A percentile compares a stretch with the other conserved stretches of the same genome.
These are phyloP conservation scores for Symphodus melops DNA, from an alignment of 2,113 vertebrate genomes.

Conservation along the genomic window DNA sequence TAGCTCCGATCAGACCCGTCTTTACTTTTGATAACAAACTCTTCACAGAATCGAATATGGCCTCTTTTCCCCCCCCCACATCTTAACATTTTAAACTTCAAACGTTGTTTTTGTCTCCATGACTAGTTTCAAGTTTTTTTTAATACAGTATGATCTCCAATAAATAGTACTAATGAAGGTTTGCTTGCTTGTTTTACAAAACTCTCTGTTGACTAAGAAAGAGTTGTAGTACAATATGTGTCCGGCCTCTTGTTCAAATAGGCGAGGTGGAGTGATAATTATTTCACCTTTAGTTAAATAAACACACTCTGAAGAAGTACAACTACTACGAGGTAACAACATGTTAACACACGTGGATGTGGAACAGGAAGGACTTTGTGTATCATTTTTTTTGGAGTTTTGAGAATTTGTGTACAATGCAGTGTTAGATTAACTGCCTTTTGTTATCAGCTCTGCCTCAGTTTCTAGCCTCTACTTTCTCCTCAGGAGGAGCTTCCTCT, in stretches of 20 bases:
- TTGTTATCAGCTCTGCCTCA: conserved; percentile 9
- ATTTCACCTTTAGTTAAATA: neutral
- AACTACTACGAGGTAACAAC: neutral
- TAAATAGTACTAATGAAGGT: neutral
- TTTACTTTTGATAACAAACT: too few relatives aligned
- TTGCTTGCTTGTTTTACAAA: neutral
- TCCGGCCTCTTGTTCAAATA: neutral
- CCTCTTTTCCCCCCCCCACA: too few relatives aligned
- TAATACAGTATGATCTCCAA: neutral
- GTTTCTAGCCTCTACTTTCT: neutral
- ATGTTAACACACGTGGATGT: neutral
- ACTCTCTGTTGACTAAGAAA: neutral
- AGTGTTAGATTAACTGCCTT: neutral
- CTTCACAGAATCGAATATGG: too few relatives aligned
- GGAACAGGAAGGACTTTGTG: neutral
- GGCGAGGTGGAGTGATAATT: neutral
- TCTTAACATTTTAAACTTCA: neutral
- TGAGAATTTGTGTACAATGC: neutral
- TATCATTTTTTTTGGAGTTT: neutral
- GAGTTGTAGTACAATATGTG: neutral
- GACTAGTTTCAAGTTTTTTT: neutral
- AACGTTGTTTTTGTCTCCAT: too few relatives aligned
- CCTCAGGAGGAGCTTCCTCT: conserved; percentile 13
- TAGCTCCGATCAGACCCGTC: too few relatives aligned
- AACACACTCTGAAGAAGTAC: neutral